These are phyloP conservation scores for Ametastegia equiseti DNA, from an alignment of 2,888 invertebrate species.

Conservation along the genomic window DNA sequence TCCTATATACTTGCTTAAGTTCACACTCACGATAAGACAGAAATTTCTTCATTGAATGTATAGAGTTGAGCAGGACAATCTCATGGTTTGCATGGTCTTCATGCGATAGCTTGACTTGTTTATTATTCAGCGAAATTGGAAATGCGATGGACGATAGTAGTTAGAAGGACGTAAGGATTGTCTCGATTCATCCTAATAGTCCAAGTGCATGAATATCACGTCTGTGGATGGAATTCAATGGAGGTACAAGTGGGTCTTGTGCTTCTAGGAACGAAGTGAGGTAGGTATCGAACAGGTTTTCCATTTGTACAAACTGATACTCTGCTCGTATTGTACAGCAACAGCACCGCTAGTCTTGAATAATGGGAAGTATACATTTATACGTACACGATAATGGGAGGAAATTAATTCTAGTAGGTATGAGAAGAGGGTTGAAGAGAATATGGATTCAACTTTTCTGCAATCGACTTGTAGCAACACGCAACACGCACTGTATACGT, in stretches of 20 bases:
- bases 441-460: not conserved
- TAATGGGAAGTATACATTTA: conserved; percentile 10
- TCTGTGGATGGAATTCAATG: not conserved
- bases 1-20: not conserved
- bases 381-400: not conserved
- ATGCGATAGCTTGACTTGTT: not conserved
- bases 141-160: not conserved
- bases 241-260: not conserved
- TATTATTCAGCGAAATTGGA: not conserved
- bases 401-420: conserved; percentile 10
- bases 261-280: conserved; percentile 6
- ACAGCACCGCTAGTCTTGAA: not conserved
- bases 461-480: not conserved
- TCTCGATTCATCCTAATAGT: not conserved
- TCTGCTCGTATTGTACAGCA: not conserved
- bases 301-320: not conserved
- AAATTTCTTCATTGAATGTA: not conserved
- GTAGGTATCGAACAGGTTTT: conserved; percentile 21
- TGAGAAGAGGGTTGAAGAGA: not conserved
- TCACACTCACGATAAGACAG: not conserved
- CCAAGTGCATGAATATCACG: not conserved
- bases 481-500: not conserved
- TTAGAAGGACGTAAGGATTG: not conserved
- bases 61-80: not conserved
- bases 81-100: not conserved